A percentile compares a stretch with the other conserved stretches of the same genome.
Evolutionary conservation across 2,888 invertebrate species (phyloP).

Genomic region (Nomada hirtipes): DNA sequence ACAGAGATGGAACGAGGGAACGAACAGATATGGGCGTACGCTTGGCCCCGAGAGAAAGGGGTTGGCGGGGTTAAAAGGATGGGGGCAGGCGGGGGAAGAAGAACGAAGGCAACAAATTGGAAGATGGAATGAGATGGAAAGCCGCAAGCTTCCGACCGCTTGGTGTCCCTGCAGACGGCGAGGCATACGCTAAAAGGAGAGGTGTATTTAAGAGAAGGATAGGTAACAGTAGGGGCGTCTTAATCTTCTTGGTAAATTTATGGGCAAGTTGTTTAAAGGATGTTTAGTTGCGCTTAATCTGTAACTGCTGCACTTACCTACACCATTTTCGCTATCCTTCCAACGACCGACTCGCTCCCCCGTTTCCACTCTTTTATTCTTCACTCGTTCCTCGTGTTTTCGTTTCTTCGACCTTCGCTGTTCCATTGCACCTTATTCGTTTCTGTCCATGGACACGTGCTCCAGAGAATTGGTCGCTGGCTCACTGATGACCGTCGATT

Average conservation of each 20-base stretch:
- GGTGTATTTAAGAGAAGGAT: slow-evolving; percentile 42
- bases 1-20: slow-evolving; percentile 21
- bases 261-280: slow-evolving; percentile 77
- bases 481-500: slow-evolving; percentile 23
- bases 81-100: neutral
- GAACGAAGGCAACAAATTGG: slow-evolving; percentile 19
- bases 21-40: slow-evolving; percentile 25
- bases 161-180: slow-evolving; percentile 39
- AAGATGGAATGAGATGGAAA: slow-evolving; percentile 44
- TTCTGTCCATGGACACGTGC: slow-evolving; percentile 13
- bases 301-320: slow-evolving; percentile 72
- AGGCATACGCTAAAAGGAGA: slow-evolving; percentile 54
- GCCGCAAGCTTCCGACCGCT: slow-evolving; percentile 43
- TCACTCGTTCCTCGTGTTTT: slow-evolving; percentile 1
- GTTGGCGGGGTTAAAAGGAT: slow-evolving; percentile 2
- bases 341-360: slow-evolving; percentile 12
- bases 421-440: neutral
- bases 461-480: slow-evolving; percentile 11
- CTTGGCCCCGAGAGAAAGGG: slow-evolving; percentile 12
- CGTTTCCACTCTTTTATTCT: slow-evolving; percentile 4
- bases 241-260: slow-evolving; percentile 78
- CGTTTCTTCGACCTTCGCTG: neutral
- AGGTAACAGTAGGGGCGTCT: slow-evolving; percentile 67
- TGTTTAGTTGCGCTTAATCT: slow-evolving; percentile 80
- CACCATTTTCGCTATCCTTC: slow-evolving; percentile 25